phyloP scores from a whole-genome alignment of 2,113 vertebrate species.

The Loxodonta africana region DNA sequence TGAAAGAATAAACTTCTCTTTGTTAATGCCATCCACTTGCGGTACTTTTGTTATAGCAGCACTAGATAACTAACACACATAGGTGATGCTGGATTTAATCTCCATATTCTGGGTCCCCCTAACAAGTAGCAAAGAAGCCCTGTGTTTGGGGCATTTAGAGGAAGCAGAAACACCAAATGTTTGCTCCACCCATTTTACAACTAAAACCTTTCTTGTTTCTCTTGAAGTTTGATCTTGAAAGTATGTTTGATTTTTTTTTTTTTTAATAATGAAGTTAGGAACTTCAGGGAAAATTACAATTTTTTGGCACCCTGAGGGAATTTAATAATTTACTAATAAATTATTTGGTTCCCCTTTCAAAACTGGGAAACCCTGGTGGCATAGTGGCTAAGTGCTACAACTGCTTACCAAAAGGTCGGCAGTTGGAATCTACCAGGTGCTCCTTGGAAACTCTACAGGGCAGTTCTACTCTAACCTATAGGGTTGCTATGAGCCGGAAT shows the following conservation, averaged over 20 bases:
- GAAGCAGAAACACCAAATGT: background rate
- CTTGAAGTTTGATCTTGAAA: conserved; percentile 32
- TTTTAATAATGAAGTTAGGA: conserved; percentile 45
- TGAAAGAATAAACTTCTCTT: too few relatives aligned
- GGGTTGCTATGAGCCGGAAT: too few relatives aligned
- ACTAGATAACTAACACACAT: too few relatives aligned
- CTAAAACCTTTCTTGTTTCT: background rate
- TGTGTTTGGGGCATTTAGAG: background rate
- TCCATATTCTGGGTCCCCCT: background rate
- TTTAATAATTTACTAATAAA: conserved; percentile 35
- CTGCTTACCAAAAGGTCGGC: too few relatives aligned
- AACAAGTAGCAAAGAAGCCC: background rate
- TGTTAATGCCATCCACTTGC: too few relatives aligned
- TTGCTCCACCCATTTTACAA: background rate
- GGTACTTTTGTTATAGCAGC: too few relatives aligned
- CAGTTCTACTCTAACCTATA: too few relatives aligned
- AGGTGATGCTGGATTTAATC: background rate
- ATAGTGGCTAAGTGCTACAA: too few relatives aligned
- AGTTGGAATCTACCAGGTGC: too few relatives aligned
- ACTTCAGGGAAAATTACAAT: conserved; percentile 47
- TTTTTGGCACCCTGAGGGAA: background rate
- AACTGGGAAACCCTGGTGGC: background rate
- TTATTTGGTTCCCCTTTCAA: background rate
- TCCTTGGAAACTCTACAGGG: too few relatives aligned
- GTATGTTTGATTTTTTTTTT: background rate